phyloP scores from a whole-genome alignment of 2,888 invertebrate genomes.

The Crepidodera aurea region DNA sequence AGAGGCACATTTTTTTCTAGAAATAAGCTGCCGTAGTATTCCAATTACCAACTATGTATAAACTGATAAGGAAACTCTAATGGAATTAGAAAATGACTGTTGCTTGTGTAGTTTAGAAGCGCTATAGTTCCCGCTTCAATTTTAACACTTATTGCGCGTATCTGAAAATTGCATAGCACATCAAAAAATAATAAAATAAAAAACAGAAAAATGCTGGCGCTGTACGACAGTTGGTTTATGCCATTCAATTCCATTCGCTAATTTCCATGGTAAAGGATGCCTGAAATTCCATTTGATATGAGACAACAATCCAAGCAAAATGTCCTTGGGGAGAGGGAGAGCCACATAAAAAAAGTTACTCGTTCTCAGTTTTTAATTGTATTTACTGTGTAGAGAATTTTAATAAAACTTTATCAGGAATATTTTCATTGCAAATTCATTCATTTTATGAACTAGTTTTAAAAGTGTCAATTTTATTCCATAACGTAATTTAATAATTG shows the following conservation, averaged over 20 bases:
- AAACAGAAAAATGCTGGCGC: slow-evolving; percentile 12
- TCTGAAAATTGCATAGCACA: slow-evolving; percentile 26
- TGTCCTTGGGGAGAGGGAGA: neutral
- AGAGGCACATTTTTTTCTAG: no score
- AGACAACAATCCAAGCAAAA: slow-evolving; percentile 17
- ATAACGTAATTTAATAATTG: no score
- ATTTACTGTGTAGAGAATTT: no score
- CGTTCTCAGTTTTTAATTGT: slow-evolving; percentile 13
- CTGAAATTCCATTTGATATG: slow-evolving; percentile 23
- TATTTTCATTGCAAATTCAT: no score
- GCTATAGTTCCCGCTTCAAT: slow-evolving; percentile 10
- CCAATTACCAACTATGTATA: neutral
- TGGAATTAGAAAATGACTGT: neutral
- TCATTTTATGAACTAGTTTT: no score
- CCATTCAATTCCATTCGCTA: slow-evolving; percentile 22
- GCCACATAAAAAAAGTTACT: slow-evolving; percentile 5
- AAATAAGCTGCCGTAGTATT: neutral
- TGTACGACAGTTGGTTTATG: slow-evolving; percentile 21
- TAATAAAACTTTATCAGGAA: no score
- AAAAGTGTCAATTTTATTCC: no score
- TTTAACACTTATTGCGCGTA: slow-evolving; percentile 24
- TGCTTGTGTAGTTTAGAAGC: neutral
- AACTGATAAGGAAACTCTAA: neutral
- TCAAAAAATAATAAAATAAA: no score
- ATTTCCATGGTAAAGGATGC: slow-evolving; percentile 27